phyloP scores from a whole-genome alignment of 2,113 vertebrate genomes.

The Orycteropus afer region DNA sequence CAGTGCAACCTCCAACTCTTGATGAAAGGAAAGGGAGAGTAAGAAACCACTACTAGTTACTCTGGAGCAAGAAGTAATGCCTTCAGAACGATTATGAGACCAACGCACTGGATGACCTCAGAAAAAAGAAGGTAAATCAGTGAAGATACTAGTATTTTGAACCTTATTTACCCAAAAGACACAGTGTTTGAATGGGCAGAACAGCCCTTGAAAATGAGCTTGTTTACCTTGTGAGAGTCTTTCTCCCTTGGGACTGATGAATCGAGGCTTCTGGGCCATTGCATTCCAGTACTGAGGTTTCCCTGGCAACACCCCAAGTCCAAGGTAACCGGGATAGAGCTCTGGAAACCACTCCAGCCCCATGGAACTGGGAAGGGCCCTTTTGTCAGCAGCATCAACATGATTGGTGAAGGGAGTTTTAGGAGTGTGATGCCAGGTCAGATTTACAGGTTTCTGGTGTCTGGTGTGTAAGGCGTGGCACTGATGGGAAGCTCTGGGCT shows the following conservation, averaged over 20 bases:
- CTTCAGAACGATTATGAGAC: neutral
- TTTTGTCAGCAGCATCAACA: neutral
- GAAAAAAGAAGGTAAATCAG: neutral
- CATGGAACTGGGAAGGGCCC: accelerated
- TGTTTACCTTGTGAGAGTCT: slow-evolving; percentile 75
- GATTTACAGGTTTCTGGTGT: neutral
- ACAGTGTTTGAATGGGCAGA: neutral
- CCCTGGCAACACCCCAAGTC: slow-evolving; percentile 77
- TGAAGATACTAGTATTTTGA: neutral
- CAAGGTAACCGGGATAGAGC: slow-evolving; percentile 76
- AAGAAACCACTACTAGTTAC: neutral
- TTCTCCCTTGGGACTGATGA: neutral
- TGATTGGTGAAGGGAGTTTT: neutral
- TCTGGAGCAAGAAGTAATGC: neutral
- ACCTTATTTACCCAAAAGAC: neutral
- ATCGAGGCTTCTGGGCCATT: neutral
- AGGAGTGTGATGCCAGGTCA: neutral
- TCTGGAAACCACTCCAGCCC: slow-evolving; percentile 89
- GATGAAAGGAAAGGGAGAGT: neutral
- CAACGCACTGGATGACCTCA: too few species aligned
- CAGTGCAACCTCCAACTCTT: neutral
- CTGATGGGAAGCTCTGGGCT: accelerated
- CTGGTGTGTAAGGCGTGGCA: accelerated
- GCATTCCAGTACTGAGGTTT: neutral
- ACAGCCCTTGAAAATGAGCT: neutral